Evolutionary conservation across 1,140 invertebrate genomes (phyloP).

Genomic region (Ephestia elutella): DNA sequence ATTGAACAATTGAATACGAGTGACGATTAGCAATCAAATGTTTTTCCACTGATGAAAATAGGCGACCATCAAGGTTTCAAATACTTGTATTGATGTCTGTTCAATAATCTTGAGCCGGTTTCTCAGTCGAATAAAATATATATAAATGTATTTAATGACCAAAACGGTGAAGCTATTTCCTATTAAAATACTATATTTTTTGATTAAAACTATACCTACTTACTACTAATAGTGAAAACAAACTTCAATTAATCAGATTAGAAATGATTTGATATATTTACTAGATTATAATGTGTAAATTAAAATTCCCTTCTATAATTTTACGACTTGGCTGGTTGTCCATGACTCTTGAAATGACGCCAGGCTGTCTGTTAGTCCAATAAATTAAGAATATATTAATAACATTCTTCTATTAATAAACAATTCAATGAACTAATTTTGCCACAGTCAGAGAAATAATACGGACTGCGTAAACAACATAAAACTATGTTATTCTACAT

Average conservation of each 20-base stretch:
- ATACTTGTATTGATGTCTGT: too few species aligned
- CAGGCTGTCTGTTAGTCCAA: conserved; percentile 1
- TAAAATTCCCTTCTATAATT: background rate
- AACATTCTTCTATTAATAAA: background rate
- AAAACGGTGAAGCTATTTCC: too few species aligned
- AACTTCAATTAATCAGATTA: too few species aligned
- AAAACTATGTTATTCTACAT: conserved; percentile 5
- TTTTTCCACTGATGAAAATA: background rate
- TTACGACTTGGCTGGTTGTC: conserved; percentile 7
- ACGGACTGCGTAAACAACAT: conserved; percentile 5
- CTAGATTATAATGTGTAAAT: too few species aligned
- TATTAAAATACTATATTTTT: too few species aligned
- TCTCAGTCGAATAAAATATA: too few species aligned
- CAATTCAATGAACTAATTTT: background rate
- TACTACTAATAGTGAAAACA: too few species aligned
- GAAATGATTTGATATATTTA: too few species aligned
- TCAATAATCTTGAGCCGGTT: too few species aligned
- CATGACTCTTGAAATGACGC: conserved; percentile 5
- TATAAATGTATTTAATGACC: too few species aligned
- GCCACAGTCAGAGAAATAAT: background rate
- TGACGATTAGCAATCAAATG: background rate
- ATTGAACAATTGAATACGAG: background rate
- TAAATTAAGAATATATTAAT: conserved; percentile 12
- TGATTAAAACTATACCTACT: too few species aligned
- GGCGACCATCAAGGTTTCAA: too few species aligned